Evolutionary conservation across 2,888 invertebrate species (phyloP).

Genomic region (Serrognathus titanus): DNA sequence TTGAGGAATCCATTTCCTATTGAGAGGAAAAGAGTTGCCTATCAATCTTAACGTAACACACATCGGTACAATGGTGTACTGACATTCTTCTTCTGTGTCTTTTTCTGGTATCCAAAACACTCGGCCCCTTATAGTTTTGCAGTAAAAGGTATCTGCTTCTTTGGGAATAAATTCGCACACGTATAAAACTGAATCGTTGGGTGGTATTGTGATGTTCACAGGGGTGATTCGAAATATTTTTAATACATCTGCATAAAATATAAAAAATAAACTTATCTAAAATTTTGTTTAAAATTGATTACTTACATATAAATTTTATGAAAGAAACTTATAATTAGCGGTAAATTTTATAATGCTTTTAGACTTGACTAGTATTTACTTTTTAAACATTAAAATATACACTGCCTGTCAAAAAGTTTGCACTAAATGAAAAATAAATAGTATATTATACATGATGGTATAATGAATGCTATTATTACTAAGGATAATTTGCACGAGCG

Average conservation of each 20-base stretch:
- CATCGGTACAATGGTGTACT: constrained; percentile 28
- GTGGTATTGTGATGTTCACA: constrained; percentile 29
- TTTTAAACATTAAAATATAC: too few species aligned
- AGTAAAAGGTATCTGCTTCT: constrained; percentile 34
- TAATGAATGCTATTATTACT: too few species aligned
- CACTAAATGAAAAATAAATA: background rate
- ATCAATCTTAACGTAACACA: constrained; percentile 33
- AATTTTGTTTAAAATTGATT: background rate
- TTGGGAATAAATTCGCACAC: constrained; percentile 42
- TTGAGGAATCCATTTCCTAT: constrained; percentile 34
- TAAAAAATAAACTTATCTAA: constrained; percentile 8
- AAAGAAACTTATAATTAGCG: too few species aligned
- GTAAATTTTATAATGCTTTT: too few species aligned
- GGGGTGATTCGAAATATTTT: constrained; percentile 40
- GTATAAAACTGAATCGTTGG: constrained; percentile 37
- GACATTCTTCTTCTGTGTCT: background rate
- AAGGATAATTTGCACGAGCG: too few species aligned
- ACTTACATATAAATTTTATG: too few species aligned
- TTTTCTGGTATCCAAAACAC: constrained; percentile 33
- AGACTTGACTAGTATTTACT: too few species aligned
- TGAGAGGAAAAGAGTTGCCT: constrained; percentile 36
- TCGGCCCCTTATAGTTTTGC: constrained; percentile 36
- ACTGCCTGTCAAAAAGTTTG: background rate
- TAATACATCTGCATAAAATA: constrained; percentile 29
- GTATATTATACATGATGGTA: too few species aligned